Base-by-base conservation (phyloP, 2,888 invertebrate genomes). In the Trissolcus brochymenae region DNA sequence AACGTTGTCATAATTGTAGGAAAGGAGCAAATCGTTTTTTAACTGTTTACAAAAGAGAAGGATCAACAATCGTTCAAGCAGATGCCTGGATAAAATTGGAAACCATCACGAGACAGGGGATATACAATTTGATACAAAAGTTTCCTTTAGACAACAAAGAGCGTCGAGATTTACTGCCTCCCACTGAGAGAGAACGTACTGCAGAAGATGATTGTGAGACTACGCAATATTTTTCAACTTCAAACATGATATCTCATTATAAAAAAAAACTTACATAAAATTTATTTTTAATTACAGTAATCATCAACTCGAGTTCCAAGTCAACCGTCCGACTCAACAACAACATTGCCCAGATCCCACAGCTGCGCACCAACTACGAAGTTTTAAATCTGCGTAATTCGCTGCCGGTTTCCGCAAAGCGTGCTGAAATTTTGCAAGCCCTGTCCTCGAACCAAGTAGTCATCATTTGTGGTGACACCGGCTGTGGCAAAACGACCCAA, bases 401-500 rank as follows among this genome's bases (percentile, higher is more conserved):
- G 17, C 89, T 96, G 16, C 95, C 96, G 0, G 92, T 96, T 13
- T 93, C 91, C 88, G 90, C 91, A 49, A 91, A 93, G 81, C 90
- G 92, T 56, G 91, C 93, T 4, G 91, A 93, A 25, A 92, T 97
- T 59, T 87, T 95, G 6, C 91, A 93, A 74, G 91, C 92, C 1
- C 66, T 89, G 6, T 78, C 80, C n/a, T 71, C 80, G 0, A 84
- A 82, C 81, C 86, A 92, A 91, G 93, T 94, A n/a, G 88, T 94
- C 19, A 92, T 95, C 80, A 92, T 97, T 19, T 92, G 93, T 4
- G 95, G 95, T 0, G 96, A 96, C 82, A 98, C 98, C 0, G 98
- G 98, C 0, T 96, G 95, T 65, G 98, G 98, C 0, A 98, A 98
- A 91, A 97, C 98, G 0, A 98, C 98, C 0, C 98, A 98, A 91